Percentiles rank a stretch among this genome's conserved stretches.
These are phyloP conservation scores for Pteropus alecto DNA, from an alignment of 2,113 vertebrate species.

Conservation along the genomic window DNA sequence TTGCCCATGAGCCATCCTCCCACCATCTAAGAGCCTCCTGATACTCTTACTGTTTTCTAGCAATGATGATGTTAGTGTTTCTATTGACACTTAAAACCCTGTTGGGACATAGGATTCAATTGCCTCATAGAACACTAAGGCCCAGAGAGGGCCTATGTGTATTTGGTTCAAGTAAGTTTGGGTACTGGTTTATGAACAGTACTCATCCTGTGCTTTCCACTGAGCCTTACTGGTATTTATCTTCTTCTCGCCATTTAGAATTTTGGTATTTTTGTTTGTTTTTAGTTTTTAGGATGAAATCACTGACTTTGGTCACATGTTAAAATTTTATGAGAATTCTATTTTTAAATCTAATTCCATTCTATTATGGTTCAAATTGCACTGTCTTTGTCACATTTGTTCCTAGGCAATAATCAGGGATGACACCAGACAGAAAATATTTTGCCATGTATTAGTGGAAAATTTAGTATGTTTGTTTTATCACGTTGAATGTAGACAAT, in stretches of 20 bases:
- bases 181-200: background rate
- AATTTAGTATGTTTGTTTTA: background rate
- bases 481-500: background rate
- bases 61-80: background rate
- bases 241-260: background rate
- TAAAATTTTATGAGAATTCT: background rate
- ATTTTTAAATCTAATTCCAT: background rate
- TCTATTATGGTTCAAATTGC: background rate
- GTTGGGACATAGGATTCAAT: background rate
- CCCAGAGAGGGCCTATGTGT: too few species aligned
- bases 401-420: background rate
- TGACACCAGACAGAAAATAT: background rate
- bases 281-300: constrained; percentile 5
- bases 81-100: background rate
- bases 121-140: background rate
- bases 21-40: background rate
- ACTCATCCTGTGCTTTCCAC: background rate
- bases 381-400: background rate
- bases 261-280: background rate
- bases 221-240: background rate
- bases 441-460: background rate
- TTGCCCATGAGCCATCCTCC: fast-evolving
- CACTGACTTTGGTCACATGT: background rate
- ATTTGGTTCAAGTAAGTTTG: background rate
- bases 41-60: background rate